Conservation (phyloP, 2,888 invertebrate genomes). For the Gryllus longicercus region DNA sequence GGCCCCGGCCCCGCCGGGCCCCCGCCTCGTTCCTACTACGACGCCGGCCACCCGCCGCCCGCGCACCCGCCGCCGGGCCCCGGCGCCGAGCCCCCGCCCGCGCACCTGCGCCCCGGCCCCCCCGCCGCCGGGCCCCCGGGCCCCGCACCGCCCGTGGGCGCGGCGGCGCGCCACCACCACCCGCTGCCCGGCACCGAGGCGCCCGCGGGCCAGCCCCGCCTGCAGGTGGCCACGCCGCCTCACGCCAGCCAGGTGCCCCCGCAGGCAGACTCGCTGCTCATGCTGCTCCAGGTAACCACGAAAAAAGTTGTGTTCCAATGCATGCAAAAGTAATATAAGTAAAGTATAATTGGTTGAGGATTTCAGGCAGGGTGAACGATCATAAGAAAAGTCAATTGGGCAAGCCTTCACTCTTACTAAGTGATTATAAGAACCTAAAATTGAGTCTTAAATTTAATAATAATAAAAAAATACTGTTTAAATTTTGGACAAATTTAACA, state of each 20-base stretch:
- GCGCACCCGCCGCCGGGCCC: conserved; percentile 40
- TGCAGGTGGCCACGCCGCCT: conserved; percentile 60
- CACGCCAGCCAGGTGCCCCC: conserved; percentile 76
- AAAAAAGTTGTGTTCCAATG: no score
- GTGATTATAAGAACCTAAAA: no score
- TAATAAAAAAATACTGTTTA: no score
- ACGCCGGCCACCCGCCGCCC: conserved; percentile 43
- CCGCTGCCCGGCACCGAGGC: conserved; percentile 42
- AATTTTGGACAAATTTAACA: no score
- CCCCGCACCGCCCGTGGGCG: conserved; percentile 32
- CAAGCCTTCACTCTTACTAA: no score
- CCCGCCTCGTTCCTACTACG: conserved; percentile 42
- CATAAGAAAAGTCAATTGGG: no score
- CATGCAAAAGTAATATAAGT: no score
- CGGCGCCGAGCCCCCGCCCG: conserved; percentile 57
- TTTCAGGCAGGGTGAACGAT: no score
- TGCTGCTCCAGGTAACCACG: conserved; percentile 62
- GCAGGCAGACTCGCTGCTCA: conserved; percentile 77
- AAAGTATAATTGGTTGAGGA: no score
- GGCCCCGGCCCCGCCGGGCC: conserved; percentile 47
- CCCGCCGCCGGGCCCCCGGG: conserved; percentile 33
- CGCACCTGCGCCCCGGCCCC: conserved; percentile 47
- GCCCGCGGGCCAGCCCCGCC: conserved; percentile 43
- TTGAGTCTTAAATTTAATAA: no score
- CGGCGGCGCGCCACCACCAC: conserved; percentile 43